Conservation (phyloP, 2,888 invertebrate genomes). For the Andrena fulva region DNA sequence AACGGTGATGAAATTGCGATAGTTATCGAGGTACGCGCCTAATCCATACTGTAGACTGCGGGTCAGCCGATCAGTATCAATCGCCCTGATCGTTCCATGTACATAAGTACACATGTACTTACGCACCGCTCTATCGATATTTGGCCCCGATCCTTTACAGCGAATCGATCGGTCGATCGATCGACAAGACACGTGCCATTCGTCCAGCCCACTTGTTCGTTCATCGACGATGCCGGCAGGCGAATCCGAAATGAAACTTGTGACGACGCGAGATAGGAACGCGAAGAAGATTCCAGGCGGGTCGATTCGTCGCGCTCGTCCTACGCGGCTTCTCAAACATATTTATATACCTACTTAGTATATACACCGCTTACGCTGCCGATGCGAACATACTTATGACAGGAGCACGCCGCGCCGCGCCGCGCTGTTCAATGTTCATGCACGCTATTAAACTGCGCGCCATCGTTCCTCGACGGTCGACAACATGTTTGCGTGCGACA, state of each 20-base stretch:
- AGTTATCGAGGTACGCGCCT: conserved; percentile 24
- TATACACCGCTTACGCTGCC: not conserved
- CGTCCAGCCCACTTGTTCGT: not conserved
- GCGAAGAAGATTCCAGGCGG: not conserved
- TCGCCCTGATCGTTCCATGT: conserved; percentile 41
- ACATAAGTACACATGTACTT: not conserved
- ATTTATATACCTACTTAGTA: too few species aligned
- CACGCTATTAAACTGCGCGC: conserved; percentile 5
- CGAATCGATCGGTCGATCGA: conserved; percentile 1
- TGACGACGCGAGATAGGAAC: not conserved
- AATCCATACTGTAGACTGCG: conserved; percentile 5
- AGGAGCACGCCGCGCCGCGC: not conserved
- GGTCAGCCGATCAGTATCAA: conserved; percentile 24
- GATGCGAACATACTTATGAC: not conserved
- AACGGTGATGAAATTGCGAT: conserved; percentile 53
- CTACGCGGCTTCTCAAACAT: not conserved
- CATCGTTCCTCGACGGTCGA: not conserved
- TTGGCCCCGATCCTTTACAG: not conserved
- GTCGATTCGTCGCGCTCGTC: not conserved
- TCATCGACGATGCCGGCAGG: not conserved
- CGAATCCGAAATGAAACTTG: not conserved
- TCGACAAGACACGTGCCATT: not conserved
- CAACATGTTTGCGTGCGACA: conserved; percentile 7
- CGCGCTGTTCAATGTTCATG: not conserved
- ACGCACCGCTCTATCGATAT: conserved; percentile 16